These are phyloP conservation scores for Drosophila paranaensis DNA, from an alignment of 2,888 invertebrate genomes.

Conservation along the genomic window DNA sequence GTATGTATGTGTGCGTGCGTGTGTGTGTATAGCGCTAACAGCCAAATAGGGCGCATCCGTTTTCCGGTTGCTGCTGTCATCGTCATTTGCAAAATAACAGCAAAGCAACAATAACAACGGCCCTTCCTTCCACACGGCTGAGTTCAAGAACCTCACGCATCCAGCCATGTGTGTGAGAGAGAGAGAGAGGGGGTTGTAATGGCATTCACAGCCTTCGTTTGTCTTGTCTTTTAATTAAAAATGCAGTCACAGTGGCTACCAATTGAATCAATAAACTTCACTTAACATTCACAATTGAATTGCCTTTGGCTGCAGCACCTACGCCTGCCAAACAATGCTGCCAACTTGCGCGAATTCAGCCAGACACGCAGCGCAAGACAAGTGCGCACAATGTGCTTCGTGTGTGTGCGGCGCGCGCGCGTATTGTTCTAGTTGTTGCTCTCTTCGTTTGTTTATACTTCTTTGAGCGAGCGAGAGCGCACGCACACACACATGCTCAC, in stretches of 20 bases:
- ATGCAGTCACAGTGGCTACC: conserved; percentile 26
- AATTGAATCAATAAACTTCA: conserved; percentile 74
- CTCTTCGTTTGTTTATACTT: conserved; percentile 1
- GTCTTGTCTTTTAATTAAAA: conserved; percentile 17
- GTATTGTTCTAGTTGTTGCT: conserved; percentile 27
- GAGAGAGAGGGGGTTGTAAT: conserved; percentile 13
- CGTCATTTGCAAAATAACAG: conserved; percentile 46
- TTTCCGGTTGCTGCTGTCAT: conserved; percentile 62
- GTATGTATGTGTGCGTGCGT: conserved; percentile 1
- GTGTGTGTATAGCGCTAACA: conserved; percentile 12
- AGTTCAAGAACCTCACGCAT: conserved; percentile 62
- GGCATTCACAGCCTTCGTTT: conserved; percentile 12
- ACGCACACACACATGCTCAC: neutral
- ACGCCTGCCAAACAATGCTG: conserved; percentile 32
- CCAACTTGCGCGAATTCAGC: conserved; percentile 26
- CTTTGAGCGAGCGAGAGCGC: neutral
- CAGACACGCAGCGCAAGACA: conserved; percentile 11
- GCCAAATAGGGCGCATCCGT: conserved; percentile 76
- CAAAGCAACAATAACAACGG: conserved; percentile 34
- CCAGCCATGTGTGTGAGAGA: neutral
- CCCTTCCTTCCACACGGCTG: conserved; percentile 41
- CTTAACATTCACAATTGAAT: conserved; percentile 59
- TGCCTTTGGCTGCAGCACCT: conserved; percentile 48
- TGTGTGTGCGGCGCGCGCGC: conserved; percentile 2
- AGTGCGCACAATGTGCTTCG: conserved; percentile 41